phyloP scores from a whole-genome alignment of 2,113 vertebrate genomes.

The Orcinus orca region DNA sequence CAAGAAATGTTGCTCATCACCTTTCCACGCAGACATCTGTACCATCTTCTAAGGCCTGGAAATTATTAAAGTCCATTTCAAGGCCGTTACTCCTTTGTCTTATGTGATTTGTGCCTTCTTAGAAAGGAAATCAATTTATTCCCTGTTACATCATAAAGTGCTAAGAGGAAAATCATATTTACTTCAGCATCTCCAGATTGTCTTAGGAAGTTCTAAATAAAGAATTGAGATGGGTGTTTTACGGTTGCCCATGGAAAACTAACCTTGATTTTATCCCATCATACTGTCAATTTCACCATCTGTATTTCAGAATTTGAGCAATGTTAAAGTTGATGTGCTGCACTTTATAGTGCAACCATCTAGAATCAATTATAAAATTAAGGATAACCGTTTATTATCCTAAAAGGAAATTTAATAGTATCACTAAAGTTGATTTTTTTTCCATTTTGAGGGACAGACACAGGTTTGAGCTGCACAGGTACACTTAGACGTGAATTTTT shows the following conservation, averaged over 20 bases:
- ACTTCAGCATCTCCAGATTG: neutral
- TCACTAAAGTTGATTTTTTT: neutral
- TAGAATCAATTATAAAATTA: slow-evolving; percentile 54
- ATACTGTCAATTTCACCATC: neutral
- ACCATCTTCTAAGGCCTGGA: slow-evolving; percentile 1
- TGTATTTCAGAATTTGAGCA: slow-evolving; percentile 17
- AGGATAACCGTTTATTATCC: neutral
- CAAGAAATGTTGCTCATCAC: slow-evolving; percentile 23
- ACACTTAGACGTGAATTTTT: neutral
- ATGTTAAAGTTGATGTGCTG: neutral
- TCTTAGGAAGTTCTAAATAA: slow-evolving; percentile 64
- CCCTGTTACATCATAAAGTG: slow-evolving; percentile 35
- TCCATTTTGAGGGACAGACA: neutral
- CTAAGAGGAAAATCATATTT: slow-evolving; percentile 37
- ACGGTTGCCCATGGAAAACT: neutral
- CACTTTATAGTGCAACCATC: neutral
- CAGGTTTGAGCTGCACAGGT: neutral
- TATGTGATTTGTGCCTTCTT: slow-evolving; percentile 33
- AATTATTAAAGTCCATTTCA: slow-evolving; percentile 29
- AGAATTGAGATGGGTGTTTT: slow-evolving; percentile 30
- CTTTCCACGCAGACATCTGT: slow-evolving; percentile 45
- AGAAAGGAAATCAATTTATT: slow-evolving; percentile 60
- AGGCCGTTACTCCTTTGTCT: slow-evolving; percentile 36
- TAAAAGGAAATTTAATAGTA: slow-evolving; percentile 8
- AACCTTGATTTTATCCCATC: slow-evolving; percentile 42